Conservation (phyloP, 2,888 invertebrate genomes). For the Celastrina argiolus region DNA sequence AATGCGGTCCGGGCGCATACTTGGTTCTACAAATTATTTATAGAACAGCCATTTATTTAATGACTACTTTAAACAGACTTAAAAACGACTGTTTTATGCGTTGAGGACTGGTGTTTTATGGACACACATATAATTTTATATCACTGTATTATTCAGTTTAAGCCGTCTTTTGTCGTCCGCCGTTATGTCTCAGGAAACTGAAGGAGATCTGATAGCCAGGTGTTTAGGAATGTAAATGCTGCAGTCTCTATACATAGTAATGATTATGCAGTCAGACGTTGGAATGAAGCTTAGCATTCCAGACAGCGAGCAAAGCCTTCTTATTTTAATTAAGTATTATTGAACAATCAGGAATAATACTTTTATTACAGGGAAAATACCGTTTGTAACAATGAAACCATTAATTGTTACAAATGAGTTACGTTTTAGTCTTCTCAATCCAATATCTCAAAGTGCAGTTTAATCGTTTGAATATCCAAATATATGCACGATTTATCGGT, state of each 20-base stretch:
- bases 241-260: too few relatives aligned
- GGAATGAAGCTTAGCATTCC: too few relatives aligned
- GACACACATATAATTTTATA: background rate
- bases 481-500: conserved; percentile 4
- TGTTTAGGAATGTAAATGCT: background rate
- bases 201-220: background rate
- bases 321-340: too few relatives aligned
- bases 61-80: background rate
- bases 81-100: background rate
- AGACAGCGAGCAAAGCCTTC: too few relatives aligned
- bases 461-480: background rate
- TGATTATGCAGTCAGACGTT: too few relatives aligned
- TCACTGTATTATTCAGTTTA: background rate
- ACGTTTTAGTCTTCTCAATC: background rate
- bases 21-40: conserved; percentile 10
- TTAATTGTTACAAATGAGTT: too few relatives aligned
- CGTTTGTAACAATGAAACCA: too few relatives aligned
- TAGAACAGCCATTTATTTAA: conserved; percentile 12
- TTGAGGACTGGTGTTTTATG: background rate
- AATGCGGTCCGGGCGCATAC: background rate
- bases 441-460: background rate
- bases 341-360: too few relatives aligned
- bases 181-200: background rate
- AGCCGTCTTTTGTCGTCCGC: too few relatives aligned
- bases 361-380: too few relatives aligned